Evolutionary conservation across 2,113 vertebrate species (phyloP), one percentile per base, ranked within the genome.

Genomic region (Microcebus jonahi): DNA sequence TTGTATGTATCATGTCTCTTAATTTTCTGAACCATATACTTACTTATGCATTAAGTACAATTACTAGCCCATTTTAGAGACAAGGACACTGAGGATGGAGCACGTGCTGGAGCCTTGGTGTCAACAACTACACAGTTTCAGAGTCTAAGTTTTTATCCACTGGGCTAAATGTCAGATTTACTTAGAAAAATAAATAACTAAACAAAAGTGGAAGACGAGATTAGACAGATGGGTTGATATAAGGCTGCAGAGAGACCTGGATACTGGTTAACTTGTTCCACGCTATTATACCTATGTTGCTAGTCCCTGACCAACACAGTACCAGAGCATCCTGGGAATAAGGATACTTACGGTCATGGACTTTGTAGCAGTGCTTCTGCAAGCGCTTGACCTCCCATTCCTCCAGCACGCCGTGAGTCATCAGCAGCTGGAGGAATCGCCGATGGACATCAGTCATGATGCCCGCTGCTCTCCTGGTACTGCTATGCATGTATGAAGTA

Each of bases 391-490:
- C 98, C 1, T 97, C 98, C 3, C 98, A 95, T 2, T 98, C 98
- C 88, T 99, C 99, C 36, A 99, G 97, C 83, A 99, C 99, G 0
- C 99, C 99, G 0, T 97, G 98, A 20, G 98, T 98, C 99, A 99
- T 99, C 95, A 99, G 97, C 70, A 99, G 94, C 90, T 99, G 99
- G 2, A 99, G 97, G 96, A 99, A 99, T 18, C 99, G 98, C 4
- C 99, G 99, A 63, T 99, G 99, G 87, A 99, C 98, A 8, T 99
- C 98, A 0, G 98, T 99, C 98, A 99, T 99, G 71, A 93, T 86
- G 29, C 96, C 97, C 1, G 95, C 91, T 98, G 95, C 91, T 98
- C 99, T 99, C 3, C 15, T 75, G 0, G 17, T 4, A 4, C 31
- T 10, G 0, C 79, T 53, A 82, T 79, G 93, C 61, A 75, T 88